These are phyloP conservation scores for Drosophila pallidifrons DNA, from an alignment of 1,140 invertebrate species.

Conservation along the genomic window DNA sequence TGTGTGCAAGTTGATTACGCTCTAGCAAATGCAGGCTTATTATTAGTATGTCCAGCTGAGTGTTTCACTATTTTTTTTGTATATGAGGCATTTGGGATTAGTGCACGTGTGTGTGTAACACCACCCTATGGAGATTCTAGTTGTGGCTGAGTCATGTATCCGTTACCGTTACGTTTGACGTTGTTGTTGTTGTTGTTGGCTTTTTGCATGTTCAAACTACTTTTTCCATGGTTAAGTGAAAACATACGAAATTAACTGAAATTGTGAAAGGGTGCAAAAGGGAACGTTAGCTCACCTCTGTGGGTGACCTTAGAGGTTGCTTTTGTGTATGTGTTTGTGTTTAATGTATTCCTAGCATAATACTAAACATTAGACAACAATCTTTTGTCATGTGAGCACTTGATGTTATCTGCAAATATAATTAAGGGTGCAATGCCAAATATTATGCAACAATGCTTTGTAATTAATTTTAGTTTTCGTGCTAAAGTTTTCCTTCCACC, in stretches of 20 bases:
- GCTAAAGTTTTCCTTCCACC: too few species aligned
- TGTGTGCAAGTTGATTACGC: not conserved
- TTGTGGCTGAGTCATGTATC: conserved; percentile 24
- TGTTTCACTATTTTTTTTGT: not conserved
- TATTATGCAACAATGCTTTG: too few species aligned
- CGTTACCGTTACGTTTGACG: not conserved
- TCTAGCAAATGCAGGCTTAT: not conserved
- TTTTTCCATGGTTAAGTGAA: conserved; percentile 68
- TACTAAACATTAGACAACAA: not conserved
- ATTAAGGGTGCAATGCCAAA: too few species aligned
- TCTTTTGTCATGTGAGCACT: not conserved
- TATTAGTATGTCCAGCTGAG: conserved; percentile 1
- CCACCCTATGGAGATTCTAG: conserved; percentile 11
- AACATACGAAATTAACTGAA: conserved; percentile 54
- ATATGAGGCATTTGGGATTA: conserved; percentile 57
- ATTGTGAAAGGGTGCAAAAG: conserved; percentile 5
- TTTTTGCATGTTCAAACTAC: conserved; percentile 49
- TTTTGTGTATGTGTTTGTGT: not conserved
- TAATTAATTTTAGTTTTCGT: too few species aligned
- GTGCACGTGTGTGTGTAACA: conserved; percentile 1
- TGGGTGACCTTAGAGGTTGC: conserved; percentile 50
- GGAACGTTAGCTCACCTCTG: not conserved
- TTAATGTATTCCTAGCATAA: not conserved
- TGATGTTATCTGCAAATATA: not conserved
- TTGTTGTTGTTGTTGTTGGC: not conserved